Evolutionary conservation across 2,888 invertebrate genomes (phyloP).

Genomic region (Brassicogethes aeneus): DNA sequence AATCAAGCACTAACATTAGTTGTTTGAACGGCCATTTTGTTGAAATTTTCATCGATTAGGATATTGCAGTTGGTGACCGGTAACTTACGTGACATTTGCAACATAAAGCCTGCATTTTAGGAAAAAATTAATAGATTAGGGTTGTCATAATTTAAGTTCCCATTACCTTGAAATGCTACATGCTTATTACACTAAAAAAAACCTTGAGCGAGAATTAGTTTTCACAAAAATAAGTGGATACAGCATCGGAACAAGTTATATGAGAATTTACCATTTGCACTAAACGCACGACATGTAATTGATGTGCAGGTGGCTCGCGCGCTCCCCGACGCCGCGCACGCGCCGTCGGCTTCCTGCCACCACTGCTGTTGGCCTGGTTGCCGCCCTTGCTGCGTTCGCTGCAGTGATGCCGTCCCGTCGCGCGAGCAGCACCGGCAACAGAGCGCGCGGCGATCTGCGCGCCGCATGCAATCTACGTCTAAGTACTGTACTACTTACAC

Average conservation of each 20-base stretch:
- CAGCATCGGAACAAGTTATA: background rate
- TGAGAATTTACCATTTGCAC: too few species aligned
- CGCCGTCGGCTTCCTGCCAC: constrained; percentile 32
- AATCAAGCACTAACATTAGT: too few species aligned
- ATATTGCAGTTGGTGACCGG: too few species aligned
- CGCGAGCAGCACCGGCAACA: constrained; percentile 8
- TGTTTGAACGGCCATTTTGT: background rate
- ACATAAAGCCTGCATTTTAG: too few species aligned
- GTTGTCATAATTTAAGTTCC: too few species aligned
- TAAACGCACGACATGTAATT: constrained; percentile 2
- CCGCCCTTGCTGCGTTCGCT: constrained; percentile 32
- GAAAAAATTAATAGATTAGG: too few species aligned
- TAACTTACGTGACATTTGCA: too few species aligned
- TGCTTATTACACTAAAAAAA: too few species aligned
- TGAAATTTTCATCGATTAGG: background rate
- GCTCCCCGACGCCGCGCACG: constrained; percentile 22
- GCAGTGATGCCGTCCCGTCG: constrained; percentile 26
- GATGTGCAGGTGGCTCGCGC: constrained; percentile 34
- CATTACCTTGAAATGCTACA: too few species aligned
- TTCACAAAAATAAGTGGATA: too few species aligned
- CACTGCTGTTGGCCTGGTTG: constrained; percentile 33
- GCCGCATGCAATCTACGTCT: background rate
- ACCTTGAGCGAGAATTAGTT: too few species aligned
- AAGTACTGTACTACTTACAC: background rate
- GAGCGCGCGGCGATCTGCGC: background rate